Evolutionary conservation across 2,113 vertebrate species (phyloP).

Genomic region (Panurus biarmicus): DNA sequence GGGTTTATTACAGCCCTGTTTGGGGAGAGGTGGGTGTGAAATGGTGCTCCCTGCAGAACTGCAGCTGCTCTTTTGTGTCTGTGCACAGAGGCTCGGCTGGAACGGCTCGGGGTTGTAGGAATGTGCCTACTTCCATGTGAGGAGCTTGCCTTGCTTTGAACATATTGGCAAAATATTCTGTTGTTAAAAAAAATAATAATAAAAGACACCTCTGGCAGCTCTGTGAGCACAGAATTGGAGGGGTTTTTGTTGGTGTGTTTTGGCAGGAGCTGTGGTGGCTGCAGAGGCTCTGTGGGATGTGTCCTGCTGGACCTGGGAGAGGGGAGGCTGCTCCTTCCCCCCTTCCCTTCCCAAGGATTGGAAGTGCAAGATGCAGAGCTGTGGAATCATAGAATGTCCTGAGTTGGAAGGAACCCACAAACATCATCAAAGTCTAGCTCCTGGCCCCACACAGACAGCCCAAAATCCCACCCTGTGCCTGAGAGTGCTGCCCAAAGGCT

Average conservation of each 20-base stretch:
- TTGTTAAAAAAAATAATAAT: neutral
- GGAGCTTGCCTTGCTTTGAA: neutral
- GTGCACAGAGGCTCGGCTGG: neutral
- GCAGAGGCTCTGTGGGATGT: neutral
- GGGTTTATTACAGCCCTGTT: neutral
- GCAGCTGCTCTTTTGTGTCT: neutral
- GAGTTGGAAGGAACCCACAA: neutral
- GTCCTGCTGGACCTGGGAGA: neutral
- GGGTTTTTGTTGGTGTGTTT: neutral
- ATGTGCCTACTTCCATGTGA: rapidly evolving
- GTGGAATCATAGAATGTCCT: neutral
- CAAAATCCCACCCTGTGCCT: neutral
- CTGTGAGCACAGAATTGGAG: rapidly evolving
- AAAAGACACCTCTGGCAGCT: neutral
- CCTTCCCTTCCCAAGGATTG: neutral
- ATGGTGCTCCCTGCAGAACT: neutral
- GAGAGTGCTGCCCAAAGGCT: no score
- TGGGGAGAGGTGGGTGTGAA: neutral
- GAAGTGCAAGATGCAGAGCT: neutral
- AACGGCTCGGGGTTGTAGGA: neutral
- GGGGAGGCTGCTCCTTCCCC: neutral
- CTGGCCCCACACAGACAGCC: neutral
- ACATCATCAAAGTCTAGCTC: neutral
- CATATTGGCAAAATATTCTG: rapidly evolving
- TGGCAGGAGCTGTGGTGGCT: neutral